These are phyloP conservation scores for Meteorus cinctellus DNA, from an alignment of 2,888 invertebrate species.

Conservation along the genomic window DNA sequence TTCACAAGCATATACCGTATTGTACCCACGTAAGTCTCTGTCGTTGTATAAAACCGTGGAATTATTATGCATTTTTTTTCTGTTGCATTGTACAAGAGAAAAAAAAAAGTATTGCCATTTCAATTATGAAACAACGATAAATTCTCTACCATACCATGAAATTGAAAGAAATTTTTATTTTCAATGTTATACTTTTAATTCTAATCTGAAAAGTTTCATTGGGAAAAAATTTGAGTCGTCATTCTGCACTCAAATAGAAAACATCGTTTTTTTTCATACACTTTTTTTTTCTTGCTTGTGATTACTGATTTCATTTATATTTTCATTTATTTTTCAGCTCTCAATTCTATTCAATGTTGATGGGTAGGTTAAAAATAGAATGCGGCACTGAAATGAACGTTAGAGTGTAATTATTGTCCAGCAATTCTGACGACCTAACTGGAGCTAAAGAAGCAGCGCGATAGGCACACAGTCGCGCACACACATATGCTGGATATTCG, in stretches of 20 bases:
- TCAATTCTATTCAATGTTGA: not conserved
- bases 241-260: not conserved
- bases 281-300: not conserved
- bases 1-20: conserved; percentile 19
- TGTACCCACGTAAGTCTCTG: conserved; percentile 25
- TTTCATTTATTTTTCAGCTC: not conserved
- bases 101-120: not conserved
- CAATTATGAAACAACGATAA: conserved; percentile 4
- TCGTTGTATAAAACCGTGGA: not conserved
- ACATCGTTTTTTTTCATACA: not conserved
- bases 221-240: not conserved
- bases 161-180: not conserved
- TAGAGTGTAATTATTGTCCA: conserved; percentile 8
- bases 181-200: not conserved
- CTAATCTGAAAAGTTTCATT: not conserved
- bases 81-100: not conserved
- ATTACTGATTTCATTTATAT: not conserved
- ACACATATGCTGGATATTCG: conserved; percentile 47
- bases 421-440: conserved; percentile 8
- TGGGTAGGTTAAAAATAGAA: not conserved
- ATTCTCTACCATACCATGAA: not conserved
- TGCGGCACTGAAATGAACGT: not conserved
- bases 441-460: conserved; percentile 15
- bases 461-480: not conserved
- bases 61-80: conserved; percentile 6